Percentiles rank a stretch among this genome's conserved stretches.
phyloP scores from a whole-genome alignment of 2,888 invertebrate genomes.

The Tricholauxania praeusta region DNA sequence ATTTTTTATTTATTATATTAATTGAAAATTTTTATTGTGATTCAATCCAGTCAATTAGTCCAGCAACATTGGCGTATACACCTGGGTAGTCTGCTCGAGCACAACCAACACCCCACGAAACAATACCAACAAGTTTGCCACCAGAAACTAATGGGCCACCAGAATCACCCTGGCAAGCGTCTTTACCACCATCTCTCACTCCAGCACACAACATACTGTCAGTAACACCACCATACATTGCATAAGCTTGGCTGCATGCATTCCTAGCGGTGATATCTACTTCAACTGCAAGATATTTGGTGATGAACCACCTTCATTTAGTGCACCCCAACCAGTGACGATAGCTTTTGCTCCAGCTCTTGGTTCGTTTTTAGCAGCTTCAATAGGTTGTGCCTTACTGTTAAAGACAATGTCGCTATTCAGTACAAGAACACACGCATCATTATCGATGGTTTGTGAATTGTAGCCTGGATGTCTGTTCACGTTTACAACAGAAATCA shows the following conservation, averaged over 20 bases:
- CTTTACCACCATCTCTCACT: conserved; percentile 58
- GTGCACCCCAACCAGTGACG: conserved; percentile 60
- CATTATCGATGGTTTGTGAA: conserved; percentile 34
- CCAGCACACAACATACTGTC: conserved; percentile 59
- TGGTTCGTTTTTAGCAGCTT: conserved; percentile 69
- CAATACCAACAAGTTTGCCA: conserved; percentile 57
- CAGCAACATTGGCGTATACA: conserved; percentile 41
- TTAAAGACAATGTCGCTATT: conserved; percentile 23
- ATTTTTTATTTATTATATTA: too few species aligned
- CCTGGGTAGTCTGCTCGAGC: conserved; percentile 45
- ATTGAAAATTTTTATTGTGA: too few species aligned
- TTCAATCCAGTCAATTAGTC: conserved; percentile 36
- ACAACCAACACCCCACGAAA: conserved; percentile 62
- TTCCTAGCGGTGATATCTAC: conserved; percentile 52
- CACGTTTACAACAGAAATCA: conserved; percentile 29
- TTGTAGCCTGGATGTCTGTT: conserved; percentile 37
- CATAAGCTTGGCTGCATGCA: conserved; percentile 51
- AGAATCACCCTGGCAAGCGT: conserved; percentile 64
- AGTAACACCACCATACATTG: conserved; percentile 46
- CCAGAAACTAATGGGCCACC: conserved; percentile 59
- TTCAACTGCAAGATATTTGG: conserved; percentile 53
- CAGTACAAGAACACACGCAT: conserved; percentile 34
- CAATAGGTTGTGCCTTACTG: conserved; percentile 71
- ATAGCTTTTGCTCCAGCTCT: conserved; percentile 45
- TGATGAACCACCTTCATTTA: conserved; percentile 43